Evolutionary conservation across 2,113 vertebrate genomes (phyloP), one percentile per base, ranked within the genome.

Genomic region (Lethenteron reissneri): DNA sequence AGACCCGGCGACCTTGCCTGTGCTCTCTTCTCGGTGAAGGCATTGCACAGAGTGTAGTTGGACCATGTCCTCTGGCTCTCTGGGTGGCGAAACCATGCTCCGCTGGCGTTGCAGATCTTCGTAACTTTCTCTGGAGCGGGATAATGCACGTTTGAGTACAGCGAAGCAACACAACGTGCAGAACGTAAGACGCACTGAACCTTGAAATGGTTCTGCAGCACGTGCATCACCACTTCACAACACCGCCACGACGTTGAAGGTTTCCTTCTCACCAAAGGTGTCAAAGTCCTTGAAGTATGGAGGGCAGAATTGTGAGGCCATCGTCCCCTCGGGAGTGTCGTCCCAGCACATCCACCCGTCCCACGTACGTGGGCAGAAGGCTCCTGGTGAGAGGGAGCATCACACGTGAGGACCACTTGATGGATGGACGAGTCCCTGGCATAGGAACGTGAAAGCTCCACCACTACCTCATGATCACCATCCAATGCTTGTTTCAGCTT

Each of bases 281-380:
- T 99, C 94, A 12, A 99, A 99, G 76, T 99, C 94, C 1, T 78
- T 79, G 76, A 97, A 99, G 75, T 95, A 90, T 76, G 88, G 85
- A 0, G 92, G 92, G 72, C 94, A 97, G 76, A 84, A 78, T 76
- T 88, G 86, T 58, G 81, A 81, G 58, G 84, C 78, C 2, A 80
- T 71, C 0, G 76, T 82, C 72, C 88, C 88, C 60, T 85, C 85
- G 2, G 85, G 85, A 0, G 88, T 87, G 76, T 95, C 87, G 1
- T 86, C 85, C 94, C 94, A 99, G 75, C 94, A 97, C 59, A 94
- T 70, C 83, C 84, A 87, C 57, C 89, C 92, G 7, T 97, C 94
- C 94, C 94, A 99, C 0, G 86, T 85, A 4, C 79, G 81, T 72
- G 82, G 83, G 81, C 92, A 99, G 69, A 83, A 87, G 1, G 74